Evolutionary conservation across 2,888 invertebrate genomes (phyloP), one percentile per base, ranked within the genome.

Genomic region (Papilio elwesi): DNA sequence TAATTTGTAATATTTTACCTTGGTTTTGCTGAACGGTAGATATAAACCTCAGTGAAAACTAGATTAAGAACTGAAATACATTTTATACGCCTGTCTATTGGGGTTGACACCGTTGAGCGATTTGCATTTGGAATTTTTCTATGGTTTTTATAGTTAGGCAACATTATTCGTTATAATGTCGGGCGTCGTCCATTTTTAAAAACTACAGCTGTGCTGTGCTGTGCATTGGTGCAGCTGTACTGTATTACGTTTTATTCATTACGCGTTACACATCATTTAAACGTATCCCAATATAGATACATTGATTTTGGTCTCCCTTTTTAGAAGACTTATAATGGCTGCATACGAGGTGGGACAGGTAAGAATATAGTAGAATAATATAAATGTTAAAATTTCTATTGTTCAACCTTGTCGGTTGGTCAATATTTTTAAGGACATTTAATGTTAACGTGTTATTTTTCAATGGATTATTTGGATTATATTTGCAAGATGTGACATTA

Each of bases 321-420:
- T 16, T 59, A 57, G 36, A 66, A 65, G 51, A 62, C 73, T 62
- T 47, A 77, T 64, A 68, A 92, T 92, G 92, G 88, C 90, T 74
- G 91, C 89, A 81, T 87, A 88, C 73, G 77, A 84, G 52, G 87
- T 87, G 75, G 76, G 83, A 63, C 91, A 91, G 91, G 92, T 92
- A 82, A 76, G 87, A 85, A 78, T 55, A 62, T 76, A 70, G 67
- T 47, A 26, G 71, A 62, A 66, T 63, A 66, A 73, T 72, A 69
- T 66, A 70, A 74, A 43, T 43, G 43, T 74, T 76, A 76, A 79
- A 78, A 77, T 76, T 85, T 87, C 87, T 88, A 90, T 90, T 90
- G 89, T 90, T 87, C 87, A 82, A 84, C 84, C 83, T 87, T 85
- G 83, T 87, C 84, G 77, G 82, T 85, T 85, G 84, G 82, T 86